Percentiles rank a stretch among this genome's conserved stretches.
phyloP scores from a whole-genome alignment of 2,113 vertebrate genomes.

The Acrocephalus arundinaceus region DNA sequence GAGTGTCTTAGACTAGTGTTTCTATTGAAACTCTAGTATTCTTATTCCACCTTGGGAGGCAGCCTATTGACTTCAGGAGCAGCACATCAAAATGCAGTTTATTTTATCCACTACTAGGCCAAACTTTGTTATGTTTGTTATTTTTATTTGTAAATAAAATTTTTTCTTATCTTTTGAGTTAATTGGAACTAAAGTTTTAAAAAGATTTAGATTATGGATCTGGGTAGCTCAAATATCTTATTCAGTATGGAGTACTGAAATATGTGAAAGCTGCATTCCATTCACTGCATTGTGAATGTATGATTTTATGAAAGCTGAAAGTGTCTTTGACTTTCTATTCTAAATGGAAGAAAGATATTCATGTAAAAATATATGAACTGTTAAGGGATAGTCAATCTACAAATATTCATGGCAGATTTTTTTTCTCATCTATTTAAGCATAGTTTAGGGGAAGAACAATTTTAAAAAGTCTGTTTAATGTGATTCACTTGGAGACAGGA shows the following conservation, averaged over 20 bases:
- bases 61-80: background rate
- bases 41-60: background rate
- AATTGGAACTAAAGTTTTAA: background rate
- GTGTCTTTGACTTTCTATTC: slow-evolving; percentile 15
- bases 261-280: background rate
- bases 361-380: slow-evolving; percentile 24
- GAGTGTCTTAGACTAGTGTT: background rate
- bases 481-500: slow-evolving; percentile 2
- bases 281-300: background rate
- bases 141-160: background rate
- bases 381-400: slow-evolving; percentile 18
- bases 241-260: background rate
- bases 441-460: slow-evolving; percentile 15
- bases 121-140: background rate
- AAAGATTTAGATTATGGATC: background rate
- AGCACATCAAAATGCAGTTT: background rate
- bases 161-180: background rate
- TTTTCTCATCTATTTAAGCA: slow-evolving; percentile 13
- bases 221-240: background rate
- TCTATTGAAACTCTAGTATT: background rate
- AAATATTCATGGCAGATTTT: background rate
- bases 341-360: slow-evolving; percentile 21
- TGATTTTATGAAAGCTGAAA: slow-evolving; percentile 24
- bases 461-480: slow-evolving; percentile 10
- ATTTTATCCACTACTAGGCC: background rate